These are phyloP conservation scores for Tauraco erythrolophus DNA, from an alignment of 2,113 vertebrate genomes.

Conservation along the genomic window DNA sequence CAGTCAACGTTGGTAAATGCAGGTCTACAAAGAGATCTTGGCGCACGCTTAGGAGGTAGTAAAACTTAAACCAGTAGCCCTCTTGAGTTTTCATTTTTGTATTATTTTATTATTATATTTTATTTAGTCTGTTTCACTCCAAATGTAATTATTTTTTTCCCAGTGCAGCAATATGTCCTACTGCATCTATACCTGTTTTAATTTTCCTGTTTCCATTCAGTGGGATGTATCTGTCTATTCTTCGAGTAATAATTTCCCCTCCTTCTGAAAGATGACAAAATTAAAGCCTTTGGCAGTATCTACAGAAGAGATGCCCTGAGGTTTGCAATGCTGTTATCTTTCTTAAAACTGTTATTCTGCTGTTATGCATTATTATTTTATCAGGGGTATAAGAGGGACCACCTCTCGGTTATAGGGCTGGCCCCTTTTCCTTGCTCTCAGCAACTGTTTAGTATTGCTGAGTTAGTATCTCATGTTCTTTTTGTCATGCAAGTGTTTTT, in stretches of 20 bases:
- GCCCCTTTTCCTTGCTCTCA: not conserved
- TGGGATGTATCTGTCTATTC: not conserved
- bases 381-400: fast-evolving
- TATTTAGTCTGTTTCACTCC: not conserved
- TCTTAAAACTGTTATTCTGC: not conserved
- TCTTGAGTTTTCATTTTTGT: not conserved
- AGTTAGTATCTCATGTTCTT: not conserved
- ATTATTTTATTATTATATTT: not conserved
- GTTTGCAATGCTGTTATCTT: not conserved
- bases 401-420: not conserved
- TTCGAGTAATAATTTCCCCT: not conserved
- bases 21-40: not conserved
- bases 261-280: not conserved
- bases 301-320: not conserved
- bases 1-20: not conserved
- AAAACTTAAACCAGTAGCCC: not conserved
- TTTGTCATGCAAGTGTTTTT: not conserved
- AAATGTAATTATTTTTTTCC: not conserved
- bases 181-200: not conserved
- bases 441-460: not conserved
- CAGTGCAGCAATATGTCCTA: not conserved
- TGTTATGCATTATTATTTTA: not conserved
- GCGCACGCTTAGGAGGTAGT: not conserved
- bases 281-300: not conserved
- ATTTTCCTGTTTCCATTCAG: not conserved